Percentiles rank a stretch among this genome's conserved stretches.
phyloP scores from a whole-genome alignment of 2,888 invertebrate genomes.

The Eulithis prunata region DNA sequence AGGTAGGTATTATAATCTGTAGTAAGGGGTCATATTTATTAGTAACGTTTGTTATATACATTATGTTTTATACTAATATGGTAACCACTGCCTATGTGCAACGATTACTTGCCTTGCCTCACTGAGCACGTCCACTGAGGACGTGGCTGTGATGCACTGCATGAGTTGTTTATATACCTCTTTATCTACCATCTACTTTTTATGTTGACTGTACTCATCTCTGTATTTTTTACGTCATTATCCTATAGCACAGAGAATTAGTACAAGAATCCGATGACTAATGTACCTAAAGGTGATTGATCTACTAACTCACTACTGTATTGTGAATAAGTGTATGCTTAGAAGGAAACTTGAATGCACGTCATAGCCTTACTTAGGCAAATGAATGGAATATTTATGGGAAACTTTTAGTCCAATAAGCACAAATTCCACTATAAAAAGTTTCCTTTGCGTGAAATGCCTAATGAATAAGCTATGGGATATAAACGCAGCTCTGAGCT shows the following conservation, averaged over 20 bases:
- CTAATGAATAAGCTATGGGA: conserved; percentile 46
- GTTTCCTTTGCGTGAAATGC: conserved; percentile 51
- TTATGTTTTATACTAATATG: too few relatives aligned
- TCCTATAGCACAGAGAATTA: not conserved
- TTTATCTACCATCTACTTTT: not conserved
- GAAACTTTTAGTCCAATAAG: conserved; percentile 50
- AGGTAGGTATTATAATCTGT: too few relatives aligned
- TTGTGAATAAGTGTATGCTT: conserved; percentile 6
- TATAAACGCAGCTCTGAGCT: conserved; percentile 42
- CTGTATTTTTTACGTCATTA: conserved; percentile 13
- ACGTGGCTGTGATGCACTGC: too few relatives aligned
- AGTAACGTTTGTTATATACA: too few relatives aligned
- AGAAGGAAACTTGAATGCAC: conserved; percentile 27
- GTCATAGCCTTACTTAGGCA: conserved; percentile 26
- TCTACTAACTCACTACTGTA: not conserved
- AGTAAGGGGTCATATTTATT: too few relatives aligned
- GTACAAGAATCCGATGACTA: conserved; percentile 7
- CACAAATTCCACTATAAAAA: conserved; percentile 49
- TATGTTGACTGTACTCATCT: conserved; percentile 1
- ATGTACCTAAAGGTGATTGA: conserved; percentile 19
- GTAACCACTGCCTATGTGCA: too few relatives aligned
- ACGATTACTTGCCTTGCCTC: too few relatives aligned
- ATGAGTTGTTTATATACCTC: too few relatives aligned
- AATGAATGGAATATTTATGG: conserved; percentile 53
- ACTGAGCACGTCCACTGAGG: too few relatives aligned